phyloP scores from a whole-genome alignment of 2,113 vertebrate genomes.

The Pituophis catenifer region DNA sequence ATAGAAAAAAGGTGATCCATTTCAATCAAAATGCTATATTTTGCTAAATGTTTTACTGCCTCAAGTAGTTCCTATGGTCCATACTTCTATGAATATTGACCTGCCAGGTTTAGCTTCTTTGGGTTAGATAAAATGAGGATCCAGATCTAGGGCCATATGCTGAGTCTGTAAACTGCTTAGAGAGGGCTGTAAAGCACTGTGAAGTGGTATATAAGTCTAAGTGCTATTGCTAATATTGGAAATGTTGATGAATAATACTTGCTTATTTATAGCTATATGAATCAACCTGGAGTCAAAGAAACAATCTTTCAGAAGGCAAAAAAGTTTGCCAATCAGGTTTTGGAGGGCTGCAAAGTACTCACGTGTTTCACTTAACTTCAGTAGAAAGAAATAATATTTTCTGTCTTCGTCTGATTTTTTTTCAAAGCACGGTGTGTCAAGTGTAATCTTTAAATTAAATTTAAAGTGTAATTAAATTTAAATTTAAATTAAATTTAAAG shows the following conservation, averaged over 20 bases:
- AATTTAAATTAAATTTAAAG: no score
- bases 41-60: neutral
- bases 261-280: neutral
- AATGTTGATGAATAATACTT: neutral
- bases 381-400: neutral
- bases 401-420: neutral
- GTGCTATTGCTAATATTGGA: neutral
- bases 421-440: neutral
- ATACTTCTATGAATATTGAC: neutral
- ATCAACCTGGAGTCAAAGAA: neutral
- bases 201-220: no score
- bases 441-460: neutral
- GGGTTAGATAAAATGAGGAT: neutral
- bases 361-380: neutral
- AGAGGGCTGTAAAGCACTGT: no score
- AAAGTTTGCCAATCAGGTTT: neutral
- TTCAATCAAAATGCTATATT: neutral
- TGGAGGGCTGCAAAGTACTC: neutral
- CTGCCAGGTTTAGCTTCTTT: neutral
- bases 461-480: no score
- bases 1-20: neutral
- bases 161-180: no score
- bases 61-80: neutral
- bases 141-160: no score
- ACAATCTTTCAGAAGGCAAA: neutral